Percentiles rank a stretch among this genome's conserved stretches.
These are phyloP conservation scores for Anodontia alba DNA, from an alignment of 2,888 invertebrate species.

Conservation along the genomic window DNA sequence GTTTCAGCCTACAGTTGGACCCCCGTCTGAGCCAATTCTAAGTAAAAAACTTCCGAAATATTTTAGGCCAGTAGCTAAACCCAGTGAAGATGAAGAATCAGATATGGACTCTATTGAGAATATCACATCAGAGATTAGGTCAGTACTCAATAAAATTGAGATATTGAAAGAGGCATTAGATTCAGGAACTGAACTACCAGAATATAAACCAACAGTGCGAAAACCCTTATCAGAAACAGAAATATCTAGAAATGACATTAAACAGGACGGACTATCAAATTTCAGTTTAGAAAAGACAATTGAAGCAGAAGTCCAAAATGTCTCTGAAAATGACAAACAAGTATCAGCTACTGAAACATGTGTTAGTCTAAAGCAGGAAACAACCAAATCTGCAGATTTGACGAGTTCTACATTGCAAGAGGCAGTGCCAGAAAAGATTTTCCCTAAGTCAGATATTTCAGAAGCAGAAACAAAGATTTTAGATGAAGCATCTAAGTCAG, in stretches of 20 bases:
- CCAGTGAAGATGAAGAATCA: neutral
- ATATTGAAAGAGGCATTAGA: neutral
- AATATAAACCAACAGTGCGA: neutral
- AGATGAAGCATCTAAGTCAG: too few species aligned
- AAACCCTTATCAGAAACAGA: neutral
- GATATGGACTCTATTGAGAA: neutral
- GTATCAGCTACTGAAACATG: neutral
- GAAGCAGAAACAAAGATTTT: neutral
- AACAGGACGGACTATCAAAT: neutral
- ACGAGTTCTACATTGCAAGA: neutral
- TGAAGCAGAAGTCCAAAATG: constrained; percentile 10
- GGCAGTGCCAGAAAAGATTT: neutral
- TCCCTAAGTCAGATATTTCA: neutral
- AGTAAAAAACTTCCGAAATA: constrained; percentile 43
- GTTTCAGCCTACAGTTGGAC: constrained; percentile 54
- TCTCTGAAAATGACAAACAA: constrained; percentile 8
- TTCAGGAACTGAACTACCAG: constrained; percentile 1
- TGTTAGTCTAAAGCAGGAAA: neutral
- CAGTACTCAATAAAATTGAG: constrained; percentile 1
- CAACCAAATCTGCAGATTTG: too few species aligned
- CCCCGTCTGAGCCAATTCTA: constrained; percentile 41
- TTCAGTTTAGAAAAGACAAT: neutral
- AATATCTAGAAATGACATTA: neutral
- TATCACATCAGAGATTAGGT: neutral
- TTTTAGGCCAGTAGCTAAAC: neutral